These are phyloP conservation scores for Adela reaumurella DNA, from an alignment of 2,888 invertebrate species.

Conservation along the genomic window DNA sequence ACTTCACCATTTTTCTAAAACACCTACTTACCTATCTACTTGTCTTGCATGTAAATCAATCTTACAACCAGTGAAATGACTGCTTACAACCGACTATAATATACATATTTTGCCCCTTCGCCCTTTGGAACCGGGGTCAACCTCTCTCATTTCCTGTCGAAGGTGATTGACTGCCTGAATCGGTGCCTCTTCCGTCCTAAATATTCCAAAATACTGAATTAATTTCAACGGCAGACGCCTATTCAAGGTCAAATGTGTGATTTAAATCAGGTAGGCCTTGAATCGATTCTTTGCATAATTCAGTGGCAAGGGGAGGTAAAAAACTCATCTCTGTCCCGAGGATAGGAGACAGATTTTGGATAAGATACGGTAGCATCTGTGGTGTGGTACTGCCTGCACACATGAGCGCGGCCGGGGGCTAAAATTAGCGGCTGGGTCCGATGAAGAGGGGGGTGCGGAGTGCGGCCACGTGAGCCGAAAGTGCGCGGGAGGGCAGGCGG, in stretches of 20 bases:
- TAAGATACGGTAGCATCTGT: neutral
- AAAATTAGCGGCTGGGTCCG: slow-evolving; percentile 56
- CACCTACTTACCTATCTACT: too few species aligned
- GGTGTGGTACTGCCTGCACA: neutral
- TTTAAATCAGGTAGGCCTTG: neutral
- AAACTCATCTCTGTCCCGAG: neutral
- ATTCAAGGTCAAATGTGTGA: neutral
- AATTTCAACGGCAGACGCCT: neutral
- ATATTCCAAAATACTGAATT: neutral
- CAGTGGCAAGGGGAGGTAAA: neutral
- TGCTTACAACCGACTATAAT: too few species aligned
- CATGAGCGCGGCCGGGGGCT: slow-evolving; percentile 48
- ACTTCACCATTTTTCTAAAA: too few species aligned
- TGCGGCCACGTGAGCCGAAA: slow-evolving; percentile 16
- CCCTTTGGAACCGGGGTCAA: too few species aligned
- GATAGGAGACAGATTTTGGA: neutral
- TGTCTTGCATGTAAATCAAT: too few species aligned
- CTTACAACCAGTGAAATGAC: too few species aligned
- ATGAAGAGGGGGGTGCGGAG: slow-evolving; percentile 10
- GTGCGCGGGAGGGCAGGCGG: slow-evolving; percentile 17
- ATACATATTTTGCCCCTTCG: too few species aligned
- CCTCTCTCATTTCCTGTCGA: too few species aligned
- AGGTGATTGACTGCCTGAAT: too few species aligned
- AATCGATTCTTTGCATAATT: neutral
- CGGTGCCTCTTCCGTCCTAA: neutral